Percentiles rank a stretch among this genome's conserved stretches.
Conservation (phyloP, 2,888 invertebrate genomes). For the Troglohyphantes excavatus region DNA sequence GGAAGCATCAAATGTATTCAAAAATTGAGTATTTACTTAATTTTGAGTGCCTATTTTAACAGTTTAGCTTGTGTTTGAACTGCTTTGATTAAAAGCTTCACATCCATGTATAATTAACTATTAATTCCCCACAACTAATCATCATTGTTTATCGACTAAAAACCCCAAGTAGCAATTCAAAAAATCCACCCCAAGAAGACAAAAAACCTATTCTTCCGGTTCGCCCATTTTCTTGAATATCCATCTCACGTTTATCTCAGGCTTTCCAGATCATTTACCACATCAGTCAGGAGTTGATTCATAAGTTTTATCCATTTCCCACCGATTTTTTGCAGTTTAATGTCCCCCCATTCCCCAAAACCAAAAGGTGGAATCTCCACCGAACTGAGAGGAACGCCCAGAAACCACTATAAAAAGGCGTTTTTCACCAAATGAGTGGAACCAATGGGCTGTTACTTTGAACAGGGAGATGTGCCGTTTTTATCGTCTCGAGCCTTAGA, state of each 20-base stretch:
- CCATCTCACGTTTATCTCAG: conserved; percentile 52
- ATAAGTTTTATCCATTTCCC: conserved; percentile 48
- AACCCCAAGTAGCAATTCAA: neutral
- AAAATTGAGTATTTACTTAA: too few species aligned
- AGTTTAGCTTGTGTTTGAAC: too few species aligned
- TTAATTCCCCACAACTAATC: conserved; percentile 9
- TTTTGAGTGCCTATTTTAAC: too few species aligned
- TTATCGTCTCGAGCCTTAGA: conserved; percentile 40
- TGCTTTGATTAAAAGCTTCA: too few species aligned
- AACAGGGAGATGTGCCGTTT: conserved; percentile 51
- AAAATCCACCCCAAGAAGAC: neutral
- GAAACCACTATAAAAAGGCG: conserved; percentile 57
- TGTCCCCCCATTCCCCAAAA: conserved; percentile 31
- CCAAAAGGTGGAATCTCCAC: conserved; percentile 38
- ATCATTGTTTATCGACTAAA: neutral
- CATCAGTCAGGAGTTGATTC: conserved; percentile 67
- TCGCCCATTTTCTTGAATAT: conserved; percentile 50
- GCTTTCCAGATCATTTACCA: conserved; percentile 65
- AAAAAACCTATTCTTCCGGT: conserved; percentile 43
- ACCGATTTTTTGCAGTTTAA: conserved; percentile 1
- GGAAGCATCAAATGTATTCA: too few species aligned
- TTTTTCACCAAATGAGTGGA: conserved; percentile 72
- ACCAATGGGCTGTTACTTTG: conserved; percentile 64
- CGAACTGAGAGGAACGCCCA: conserved; percentile 21
- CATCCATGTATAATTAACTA: too few species aligned